Evolutionary conservation across 1,140 invertebrate species (phyloP).

Genomic region (Phthorimaea operculella): DNA sequence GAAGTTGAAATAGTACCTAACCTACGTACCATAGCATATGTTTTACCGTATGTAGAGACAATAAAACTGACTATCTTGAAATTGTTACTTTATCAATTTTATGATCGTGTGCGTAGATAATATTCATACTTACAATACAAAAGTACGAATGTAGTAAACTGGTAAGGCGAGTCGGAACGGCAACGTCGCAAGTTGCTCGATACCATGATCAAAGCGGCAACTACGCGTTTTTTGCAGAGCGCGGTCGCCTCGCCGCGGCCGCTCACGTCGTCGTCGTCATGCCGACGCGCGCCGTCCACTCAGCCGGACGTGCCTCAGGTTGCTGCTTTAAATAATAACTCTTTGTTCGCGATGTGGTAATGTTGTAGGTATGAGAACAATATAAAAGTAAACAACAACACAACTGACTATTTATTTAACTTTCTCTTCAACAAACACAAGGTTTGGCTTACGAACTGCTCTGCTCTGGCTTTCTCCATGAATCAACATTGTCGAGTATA

Average conservation of each 20-base stretch:
- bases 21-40: no score
- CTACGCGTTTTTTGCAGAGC: slow-evolving; percentile 39
- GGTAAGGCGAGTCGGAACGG: slow-evolving; percentile 36
- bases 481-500: background rate
- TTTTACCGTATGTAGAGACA: no score
- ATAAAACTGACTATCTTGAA: background rate
- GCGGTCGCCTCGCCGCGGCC: no score
- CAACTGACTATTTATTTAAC: background rate
- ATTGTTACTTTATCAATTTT: background rate
- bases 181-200: slow-evolving; percentile 48
- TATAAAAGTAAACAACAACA: slow-evolving; percentile 1
- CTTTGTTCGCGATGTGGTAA: background rate
- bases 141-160: slow-evolving; percentile 1
- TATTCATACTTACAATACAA: background rate
- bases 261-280: slow-evolving; percentile 31
- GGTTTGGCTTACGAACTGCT: background rate
- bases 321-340: slow-evolving; percentile 15
- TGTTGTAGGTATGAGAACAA: slow-evolving; percentile 1
- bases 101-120: background rate
- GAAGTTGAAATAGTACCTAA: no score
- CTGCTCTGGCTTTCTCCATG: background rate
- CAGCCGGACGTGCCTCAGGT: slow-evolving; percentile 22
- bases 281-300: slow-evolving; percentile 30
- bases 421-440: background rate
- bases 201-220: slow-evolving; percentile 45